These are phyloP conservation scores for Acanthosepion pharaonis DNA, from an alignment of 2,888 invertebrate genomes.

Conservation along the genomic window DNA sequence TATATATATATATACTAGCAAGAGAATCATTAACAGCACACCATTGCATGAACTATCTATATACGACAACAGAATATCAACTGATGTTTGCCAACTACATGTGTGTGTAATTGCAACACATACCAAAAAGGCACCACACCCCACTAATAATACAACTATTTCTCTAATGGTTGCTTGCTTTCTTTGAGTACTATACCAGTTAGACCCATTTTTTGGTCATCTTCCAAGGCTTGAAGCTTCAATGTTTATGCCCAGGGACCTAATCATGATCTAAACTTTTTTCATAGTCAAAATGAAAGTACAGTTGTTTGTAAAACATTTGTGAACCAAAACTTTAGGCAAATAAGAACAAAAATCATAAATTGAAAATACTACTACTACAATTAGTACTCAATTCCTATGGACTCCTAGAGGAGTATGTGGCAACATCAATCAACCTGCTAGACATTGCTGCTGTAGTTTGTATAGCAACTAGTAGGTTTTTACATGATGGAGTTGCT, in stretches of 20 bases:
- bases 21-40: neutral
- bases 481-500: no score
- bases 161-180: neutral
- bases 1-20: neutral
- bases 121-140: neutral
- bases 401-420: no score
- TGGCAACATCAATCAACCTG: no score
- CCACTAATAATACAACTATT: neutral
- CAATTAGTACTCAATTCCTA: no score
- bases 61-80: neutral
- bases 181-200: conserved; percentile 20
- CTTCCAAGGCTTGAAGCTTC: neutral
- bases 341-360: no score
- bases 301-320: no score
- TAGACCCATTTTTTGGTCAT: neutral
- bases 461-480: no score
- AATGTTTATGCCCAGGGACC: neutral
- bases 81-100: conserved; percentile 4
- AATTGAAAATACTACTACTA: no score
- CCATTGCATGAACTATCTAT: neutral
- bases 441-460: no score
- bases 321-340: no score
- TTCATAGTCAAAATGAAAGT: no score
- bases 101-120: neutral
- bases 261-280: neutral